phyloP scores from a whole-genome alignment of 1,140 invertebrate species.

The Heliconius hewitsoni region DNA sequence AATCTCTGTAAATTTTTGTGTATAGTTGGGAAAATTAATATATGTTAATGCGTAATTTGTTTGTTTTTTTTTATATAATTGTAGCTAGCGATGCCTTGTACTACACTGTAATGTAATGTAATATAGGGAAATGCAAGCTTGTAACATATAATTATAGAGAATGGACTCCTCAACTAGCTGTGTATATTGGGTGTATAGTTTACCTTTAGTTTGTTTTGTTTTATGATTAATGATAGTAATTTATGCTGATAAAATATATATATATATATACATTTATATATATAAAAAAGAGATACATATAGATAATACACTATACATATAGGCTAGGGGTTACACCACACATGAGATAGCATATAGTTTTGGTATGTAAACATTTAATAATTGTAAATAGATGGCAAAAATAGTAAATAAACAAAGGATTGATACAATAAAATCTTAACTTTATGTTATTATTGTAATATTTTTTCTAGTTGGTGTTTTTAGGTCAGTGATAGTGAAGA shows the following conservation, averaged over 20 bases:
- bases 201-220: slow-evolving; percentile 73
- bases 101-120: slow-evolving; percentile 64
- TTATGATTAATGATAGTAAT: slow-evolving; percentile 77
- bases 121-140: slow-evolving; percentile 57
- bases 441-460: slow-evolving; percentile 79
- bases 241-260: slow-evolving; percentile 78
- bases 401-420: slow-evolving; percentile 76
- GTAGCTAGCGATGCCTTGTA: slow-evolving; percentile 67
- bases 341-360: slow-evolving; percentile 76
- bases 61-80: slow-evolving; percentile 50
- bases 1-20: slow-evolving; percentile 78
- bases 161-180: slow-evolving; percentile 70
- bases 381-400: slow-evolving; percentile 76
- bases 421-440: slow-evolving; percentile 78
- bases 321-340: slow-evolving; percentile 75
- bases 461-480: slow-evolving; percentile 70
- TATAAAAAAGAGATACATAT: slow-evolving; percentile 74
- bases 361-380: slow-evolving; percentile 79
- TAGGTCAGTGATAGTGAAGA: slow-evolving; percentile 41
- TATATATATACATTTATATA: slow-evolving; percentile 54
- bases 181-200: slow-evolving; percentile 81
- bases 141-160: slow-evolving; percentile 75
- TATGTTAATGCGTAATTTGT: slow-evolving; percentile 70
- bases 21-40: slow-evolving; percentile 80
- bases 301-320: slow-evolving; percentile 79